Percentiles rank a stretch among this genome's conserved stretches.
Evolutionary conservation across 1,140 invertebrate species (phyloP).

Genomic region (Pollicipes pollicipes): DNA sequence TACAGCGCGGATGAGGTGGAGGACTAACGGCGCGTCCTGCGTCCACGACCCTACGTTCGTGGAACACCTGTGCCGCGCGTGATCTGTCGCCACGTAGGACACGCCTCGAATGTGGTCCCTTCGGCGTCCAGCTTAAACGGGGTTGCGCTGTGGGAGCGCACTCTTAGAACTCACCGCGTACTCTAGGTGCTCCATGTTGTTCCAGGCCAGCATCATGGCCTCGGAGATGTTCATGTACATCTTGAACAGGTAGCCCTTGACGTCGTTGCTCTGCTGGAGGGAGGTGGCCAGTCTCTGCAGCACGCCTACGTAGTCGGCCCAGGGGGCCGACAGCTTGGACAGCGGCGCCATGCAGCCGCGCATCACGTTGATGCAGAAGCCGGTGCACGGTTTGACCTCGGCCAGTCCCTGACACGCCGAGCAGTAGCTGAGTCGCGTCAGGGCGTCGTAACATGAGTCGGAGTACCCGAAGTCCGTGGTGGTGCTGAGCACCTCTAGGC

Average conservation of each 20-base stretch:
- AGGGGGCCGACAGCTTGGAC: conserved; percentile 60
- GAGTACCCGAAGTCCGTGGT: neutral
- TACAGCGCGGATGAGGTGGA: too few relatives aligned
- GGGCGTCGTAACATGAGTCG: conserved; percentile 42
- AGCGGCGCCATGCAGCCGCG: conserved; percentile 69
- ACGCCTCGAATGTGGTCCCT: too few relatives aligned
- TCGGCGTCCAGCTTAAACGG: too few relatives aligned
- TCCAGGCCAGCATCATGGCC: neutral
- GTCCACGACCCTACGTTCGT: too few relatives aligned
- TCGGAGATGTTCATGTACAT: neutral
- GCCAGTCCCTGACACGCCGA: conserved; percentile 55
- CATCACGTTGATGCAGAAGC: conserved; percentile 75
- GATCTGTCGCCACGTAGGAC: too few relatives aligned
- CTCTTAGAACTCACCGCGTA: neutral
- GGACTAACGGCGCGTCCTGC: too few relatives aligned
- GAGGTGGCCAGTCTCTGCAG: neutral
- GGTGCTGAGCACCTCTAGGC: neutral
- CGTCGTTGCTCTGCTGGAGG: neutral
- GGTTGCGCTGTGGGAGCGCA: too few relatives aligned
- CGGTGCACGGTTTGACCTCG: conserved; percentile 53
- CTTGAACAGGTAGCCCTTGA: neutral
- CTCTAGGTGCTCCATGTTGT: neutral
- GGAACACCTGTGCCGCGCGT: too few relatives aligned
- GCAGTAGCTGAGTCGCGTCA: conserved; percentile 69
- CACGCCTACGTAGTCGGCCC: conserved; percentile 37